A percentile compares a stretch with the other conserved stretches of the same genome.
Evolutionary conservation across 2,888 invertebrate genomes (phyloP).

Genomic region (Ornithoptera alexandrae): DNA sequence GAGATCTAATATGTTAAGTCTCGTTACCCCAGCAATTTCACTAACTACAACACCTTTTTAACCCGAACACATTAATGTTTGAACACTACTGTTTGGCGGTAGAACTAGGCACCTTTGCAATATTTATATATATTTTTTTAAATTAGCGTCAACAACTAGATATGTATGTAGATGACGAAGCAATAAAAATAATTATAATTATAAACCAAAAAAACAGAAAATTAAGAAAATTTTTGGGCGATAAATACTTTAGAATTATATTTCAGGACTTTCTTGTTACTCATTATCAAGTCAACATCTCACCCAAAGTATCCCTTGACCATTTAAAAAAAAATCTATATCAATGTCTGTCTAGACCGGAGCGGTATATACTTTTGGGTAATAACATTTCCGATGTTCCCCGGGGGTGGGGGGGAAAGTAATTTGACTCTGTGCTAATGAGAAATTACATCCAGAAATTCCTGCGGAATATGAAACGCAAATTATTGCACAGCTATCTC

Average conservation of each 20-base stretch:
- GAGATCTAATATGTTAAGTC: no score
- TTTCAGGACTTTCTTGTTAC: background rate
- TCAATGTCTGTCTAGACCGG: background rate
- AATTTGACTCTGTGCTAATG: conserved; percentile 31
- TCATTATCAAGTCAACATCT: background rate
- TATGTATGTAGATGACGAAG: no score
- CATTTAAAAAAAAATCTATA: background rate
- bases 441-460: conserved; percentile 22
- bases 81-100: no score
- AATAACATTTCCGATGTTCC: background rate
- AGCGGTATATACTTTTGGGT: background rate
- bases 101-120: no score
- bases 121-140: no score
- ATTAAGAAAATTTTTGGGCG: background rate
- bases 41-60: no score
- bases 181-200: no score
- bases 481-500: conserved; percentile 15
- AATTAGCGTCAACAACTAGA: no score
- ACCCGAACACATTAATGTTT: no score
- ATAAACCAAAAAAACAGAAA: background rate
- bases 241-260: background rate
- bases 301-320: background rate
- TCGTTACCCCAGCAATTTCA: no score
- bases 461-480: conserved; percentile 24
- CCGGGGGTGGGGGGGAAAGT: background rate